Evolutionary conservation across 2,888 invertebrate species (phyloP), one percentile per base, ranked within the genome.

Genomic region (Dryadula phaetusa): DNA sequence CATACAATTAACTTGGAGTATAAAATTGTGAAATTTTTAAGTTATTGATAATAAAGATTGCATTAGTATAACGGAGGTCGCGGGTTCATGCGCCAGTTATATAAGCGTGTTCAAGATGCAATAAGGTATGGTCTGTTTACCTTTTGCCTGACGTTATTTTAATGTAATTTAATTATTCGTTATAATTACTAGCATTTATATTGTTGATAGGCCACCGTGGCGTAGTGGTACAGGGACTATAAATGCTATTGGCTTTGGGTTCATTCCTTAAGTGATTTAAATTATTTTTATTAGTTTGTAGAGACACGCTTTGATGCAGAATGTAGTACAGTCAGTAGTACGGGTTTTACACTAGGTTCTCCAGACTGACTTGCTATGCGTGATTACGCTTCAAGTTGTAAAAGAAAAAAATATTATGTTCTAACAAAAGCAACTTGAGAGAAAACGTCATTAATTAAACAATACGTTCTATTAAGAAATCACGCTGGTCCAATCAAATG

Each of bases 11-110:
- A 37, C 14, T 56, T 22, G n/a, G 22, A 14, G 22, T 37, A 56
- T 37, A 22, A 56, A 37, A 56, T 56, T 37, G 54, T 56, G 37
- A 56, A 56, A 56, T 37, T 56, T 56, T 25, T 40, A 16, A 22
- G 7, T 56, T 56, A 22, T n/a, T 40, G 37, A 40, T 56, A 10
- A 25, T 25, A 14, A 22, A 25, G 12, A 10, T 22, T 18, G 20
- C 22, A 0, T 56, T 40, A n/a, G 37, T 5, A 54, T 22, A 56
- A 22, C 40, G 10, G 37, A 54, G 37, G 37, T 56, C 20, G 37
- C 2, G 22, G 20, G 22, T 56, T 40, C 37, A 40, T n/a, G 8
- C 3, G 4, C 1, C 10, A 22, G 20, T 22, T 6, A 20, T 37
- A 37, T 4, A n/a, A 54, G 16, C n/a, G 10, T 49, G 8, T n/a